Base-by-base conservation (phyloP, 2,113 vertebrate genomes). In the Petroica traversi region DNA sequence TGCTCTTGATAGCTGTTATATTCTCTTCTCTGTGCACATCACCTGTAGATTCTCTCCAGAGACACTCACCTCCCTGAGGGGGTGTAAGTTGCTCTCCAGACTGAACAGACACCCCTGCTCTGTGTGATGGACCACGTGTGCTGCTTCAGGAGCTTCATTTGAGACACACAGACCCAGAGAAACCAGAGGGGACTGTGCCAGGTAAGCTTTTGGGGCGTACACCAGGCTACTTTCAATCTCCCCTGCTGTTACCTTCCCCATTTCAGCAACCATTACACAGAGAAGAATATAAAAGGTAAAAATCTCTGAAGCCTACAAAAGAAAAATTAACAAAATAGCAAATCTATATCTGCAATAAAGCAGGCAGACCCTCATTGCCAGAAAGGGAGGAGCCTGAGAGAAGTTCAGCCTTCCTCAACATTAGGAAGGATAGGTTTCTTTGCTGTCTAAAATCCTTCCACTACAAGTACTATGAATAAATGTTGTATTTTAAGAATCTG, bases 111-210 rank as follows among this genome's bases (percentile, higher is more conserved):
- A 26, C 2, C 11, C 5, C 38, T 54, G 43, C 1, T 2, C 57
- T 38, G 25, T 34, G 23, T 2, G 1, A 67, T 25, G 1, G 0
- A 23, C 34, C 4, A 1, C 0, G 0, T 26, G 18, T 26, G 28
- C 62, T 59, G 62, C 71, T 59, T 46, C 62, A 55, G 58, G 36
- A 64, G 26, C n/a, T 74, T 40, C 25, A 8, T 14, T 4, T 34
- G 67, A 43, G 49, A 72, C 18, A 31, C 12, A 4, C 16, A 62
- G 34, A 57, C 5, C 11, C 55, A 57, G 1, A 29, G 72, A 52
- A 66, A 46, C 15, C 38, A 33, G 25, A 69, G 38, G 6, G 22
- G 58, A 26, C 18, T 8, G 1, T 28, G 63, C 18, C 75, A 76
- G 31, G 6, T 4, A 41, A 61, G 25, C 8, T 79, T 38, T 36